Conservation (phyloP, 37 sponge, comb jelly and placozoan species). For the Oopsacas minuta region DNA sequence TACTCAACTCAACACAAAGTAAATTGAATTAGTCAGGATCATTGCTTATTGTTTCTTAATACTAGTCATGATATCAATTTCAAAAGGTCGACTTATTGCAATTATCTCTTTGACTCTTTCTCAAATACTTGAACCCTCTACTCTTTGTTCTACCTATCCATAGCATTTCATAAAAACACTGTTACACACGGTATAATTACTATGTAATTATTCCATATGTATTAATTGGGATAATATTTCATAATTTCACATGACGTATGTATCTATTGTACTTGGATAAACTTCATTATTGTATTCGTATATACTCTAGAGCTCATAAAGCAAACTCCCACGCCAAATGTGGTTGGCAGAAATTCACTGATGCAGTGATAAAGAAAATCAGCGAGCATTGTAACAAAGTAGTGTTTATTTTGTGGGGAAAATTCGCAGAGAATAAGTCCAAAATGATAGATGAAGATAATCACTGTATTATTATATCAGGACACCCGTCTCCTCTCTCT, state of each 20-base stretch:
- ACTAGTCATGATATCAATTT: constrained; percentile 2
- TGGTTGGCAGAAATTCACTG: constrained; percentile 98
- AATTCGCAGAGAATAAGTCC: constrained; percentile 82
- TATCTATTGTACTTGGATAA: too few species aligned
- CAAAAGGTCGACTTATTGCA: neutral
- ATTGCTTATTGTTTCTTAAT: neutral
- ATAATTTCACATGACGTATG: too few species aligned
- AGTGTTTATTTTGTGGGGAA: constrained; percentile 95
- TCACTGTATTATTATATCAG: constrained; percentile 68
- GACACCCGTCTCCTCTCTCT: constrained; percentile 91
- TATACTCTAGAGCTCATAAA: constrained; percentile 1
- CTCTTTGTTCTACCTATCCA: too few species aligned
- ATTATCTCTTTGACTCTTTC: too few species aligned
- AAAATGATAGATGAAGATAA: constrained; percentile 28
- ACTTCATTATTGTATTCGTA: too few species aligned
- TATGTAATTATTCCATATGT: too few species aligned
- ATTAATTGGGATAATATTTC: too few species aligned
- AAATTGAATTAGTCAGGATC: neutral
- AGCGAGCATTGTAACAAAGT: constrained; percentile 37
- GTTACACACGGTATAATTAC: too few species aligned
- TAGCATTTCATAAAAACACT: too few species aligned
- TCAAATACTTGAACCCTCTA: too few species aligned
- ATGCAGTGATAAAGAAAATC: constrained; percentile 84
- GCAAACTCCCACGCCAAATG: constrained; percentile 37
- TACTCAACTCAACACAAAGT: neutral